These are phyloP conservation scores for Brachionichthys hirsutus DNA, from an alignment of 2,113 vertebrate genomes.

Conservation along the genomic window DNA sequence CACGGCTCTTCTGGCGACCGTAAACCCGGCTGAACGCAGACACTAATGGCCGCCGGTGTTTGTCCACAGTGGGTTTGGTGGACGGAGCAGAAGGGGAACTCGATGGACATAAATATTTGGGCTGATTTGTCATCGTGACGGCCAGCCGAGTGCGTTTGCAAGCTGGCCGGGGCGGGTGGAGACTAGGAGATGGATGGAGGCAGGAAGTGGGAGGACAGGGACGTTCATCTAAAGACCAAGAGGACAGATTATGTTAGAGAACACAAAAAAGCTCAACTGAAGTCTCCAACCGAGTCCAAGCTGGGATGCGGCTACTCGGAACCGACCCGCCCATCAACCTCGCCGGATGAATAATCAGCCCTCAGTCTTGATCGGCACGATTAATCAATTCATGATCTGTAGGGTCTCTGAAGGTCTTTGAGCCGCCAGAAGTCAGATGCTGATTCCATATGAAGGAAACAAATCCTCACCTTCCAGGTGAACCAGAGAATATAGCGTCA, in stretches of 20 bases:
- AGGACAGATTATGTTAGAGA: slow-evolving; percentile 9
- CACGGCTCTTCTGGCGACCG: slow-evolving; percentile 17
- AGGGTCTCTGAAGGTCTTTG: no score
- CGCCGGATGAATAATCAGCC: no score
- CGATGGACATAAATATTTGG: slow-evolving; percentile 74
- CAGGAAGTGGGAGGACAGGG: slow-evolving; percentile 47
- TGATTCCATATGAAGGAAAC: no score
- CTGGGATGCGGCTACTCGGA: neutral
- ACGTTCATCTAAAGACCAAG: slow-evolving; percentile 27
- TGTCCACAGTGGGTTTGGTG: slow-evolving; percentile 49
- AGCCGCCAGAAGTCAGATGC: no score
- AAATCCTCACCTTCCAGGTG: no score
- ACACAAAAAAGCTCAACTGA: neutral
- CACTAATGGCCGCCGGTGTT: slow-evolving; percentile 59
- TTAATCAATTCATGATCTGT: no score
- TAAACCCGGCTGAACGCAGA: slow-evolving; percentile 40
- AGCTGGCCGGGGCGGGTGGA: slow-evolving; percentile 58
- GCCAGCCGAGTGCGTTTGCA: slow-evolving; percentile 65
- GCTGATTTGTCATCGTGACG: slow-evolving; percentile 73
- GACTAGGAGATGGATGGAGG: slow-evolving; percentile 49
- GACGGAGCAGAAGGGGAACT: slow-evolving; percentile 66
- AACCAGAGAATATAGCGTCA: no score
- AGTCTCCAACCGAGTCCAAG: neutral
- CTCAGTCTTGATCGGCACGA: no score
- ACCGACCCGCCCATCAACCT: neutral